Conservation (phyloP, 2,888 invertebrate species). For the Bugulina stolonifera region DNA sequence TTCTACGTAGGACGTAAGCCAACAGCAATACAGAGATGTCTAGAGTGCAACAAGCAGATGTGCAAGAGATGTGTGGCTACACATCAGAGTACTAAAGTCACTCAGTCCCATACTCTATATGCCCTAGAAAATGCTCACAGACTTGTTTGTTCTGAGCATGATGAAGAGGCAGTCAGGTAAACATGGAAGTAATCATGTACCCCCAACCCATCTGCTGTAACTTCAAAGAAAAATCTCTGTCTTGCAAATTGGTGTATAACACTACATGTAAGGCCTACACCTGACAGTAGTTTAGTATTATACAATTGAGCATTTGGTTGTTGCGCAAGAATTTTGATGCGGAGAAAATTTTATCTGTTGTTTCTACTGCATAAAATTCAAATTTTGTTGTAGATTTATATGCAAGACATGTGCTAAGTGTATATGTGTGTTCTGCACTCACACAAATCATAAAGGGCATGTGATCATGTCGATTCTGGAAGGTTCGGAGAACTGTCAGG, state of each 20-base stretch:
- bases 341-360: no score
- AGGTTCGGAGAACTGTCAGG: neutral
- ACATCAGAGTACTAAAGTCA: neutral
- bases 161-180: conserved; percentile 1
- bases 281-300: no score
- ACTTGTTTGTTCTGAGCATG: neutral
- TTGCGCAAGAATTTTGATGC: no score
- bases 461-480: conserved; percentile 13
- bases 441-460: conserved; percentile 17
- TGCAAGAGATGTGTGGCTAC: conserved; percentile 18
- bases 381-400: neutral
- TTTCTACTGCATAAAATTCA: neutral
- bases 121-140: conserved; percentile 7
- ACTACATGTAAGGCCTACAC: no score
- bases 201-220: no score
- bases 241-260: no score
- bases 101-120: neutral
- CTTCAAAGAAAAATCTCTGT: no score
- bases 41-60: conserved; percentile 15
- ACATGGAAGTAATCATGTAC: no score
- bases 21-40: conserved; percentile 11
- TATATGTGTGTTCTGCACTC: conserved; percentile 17
- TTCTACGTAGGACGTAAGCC: conserved; percentile 5
- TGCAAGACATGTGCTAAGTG: conserved; percentile 22
- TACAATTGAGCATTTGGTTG: no score